phyloP scores from a whole-genome alignment of 2,888 invertebrate genomes.

The Drosophila birchii region DNA sequence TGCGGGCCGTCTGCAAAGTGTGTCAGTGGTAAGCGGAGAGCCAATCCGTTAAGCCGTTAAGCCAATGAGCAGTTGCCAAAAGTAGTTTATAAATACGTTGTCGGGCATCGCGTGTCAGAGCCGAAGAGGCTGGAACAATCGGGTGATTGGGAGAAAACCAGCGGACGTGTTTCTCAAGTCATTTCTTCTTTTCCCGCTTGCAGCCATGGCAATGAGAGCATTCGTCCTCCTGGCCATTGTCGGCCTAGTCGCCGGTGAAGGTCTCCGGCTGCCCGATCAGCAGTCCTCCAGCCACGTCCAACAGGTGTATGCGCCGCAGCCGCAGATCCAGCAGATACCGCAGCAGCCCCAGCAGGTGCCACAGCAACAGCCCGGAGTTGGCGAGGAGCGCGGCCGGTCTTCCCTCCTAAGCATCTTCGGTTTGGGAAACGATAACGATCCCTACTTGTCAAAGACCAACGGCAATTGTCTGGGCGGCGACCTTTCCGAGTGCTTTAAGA shows the following conservation, averaged over 20 bases:
- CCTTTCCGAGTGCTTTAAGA: conserved; percentile 94
- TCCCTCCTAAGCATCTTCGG: conserved; percentile 92
- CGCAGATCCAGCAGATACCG: conserved; percentile 63
- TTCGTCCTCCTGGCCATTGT: conserved; percentile 84
- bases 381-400: conserved; percentile 86
- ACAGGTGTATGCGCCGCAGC: conserved; percentile 67
- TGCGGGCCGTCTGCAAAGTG: conserved; percentile 43
- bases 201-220: conserved; percentile 65
- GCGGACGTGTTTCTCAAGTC: conserved; percentile 61
- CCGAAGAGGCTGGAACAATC: conserved; percentile 53
- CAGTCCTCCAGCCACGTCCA: conserved; percentile 73
- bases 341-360: conserved; percentile 62
- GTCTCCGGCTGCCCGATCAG: conserved; percentile 86
- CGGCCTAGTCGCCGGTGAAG: conserved; percentile 86
- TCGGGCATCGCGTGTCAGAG: conserved; percentile 27
- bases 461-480: conserved; percentile 91
- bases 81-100: conserved; percentile 16
- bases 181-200: conserved; percentile 66
- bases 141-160: conserved; percentile 61
- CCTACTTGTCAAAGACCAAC: conserved; percentile 90
- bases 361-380: conserved; percentile 60
- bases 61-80: conserved; percentile 59
- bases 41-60: conserved; percentile 48
- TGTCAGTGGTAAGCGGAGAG: conserved; percentile 57
- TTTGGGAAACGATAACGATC: conserved; percentile 91